These are phyloP conservation scores for Pogonophryne albipinna DNA, from an alignment of 2,797 vertebrate genomes.

Conservation along the genomic window DNA sequence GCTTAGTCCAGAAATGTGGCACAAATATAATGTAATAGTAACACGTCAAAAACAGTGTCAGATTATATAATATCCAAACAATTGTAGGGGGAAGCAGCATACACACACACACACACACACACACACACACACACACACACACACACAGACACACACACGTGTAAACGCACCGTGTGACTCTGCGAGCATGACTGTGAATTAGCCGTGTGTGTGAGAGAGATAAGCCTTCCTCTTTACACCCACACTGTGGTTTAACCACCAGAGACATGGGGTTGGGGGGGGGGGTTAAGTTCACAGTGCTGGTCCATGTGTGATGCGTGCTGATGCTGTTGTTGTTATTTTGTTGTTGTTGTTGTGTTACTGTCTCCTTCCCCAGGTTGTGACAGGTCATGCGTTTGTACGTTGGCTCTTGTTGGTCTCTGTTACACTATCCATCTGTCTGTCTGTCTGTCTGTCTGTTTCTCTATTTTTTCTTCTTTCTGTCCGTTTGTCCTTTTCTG, in stretches of 20 bases:
- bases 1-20: neutral
- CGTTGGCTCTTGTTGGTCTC: conserved; percentile 80
- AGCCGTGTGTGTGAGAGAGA: conserved; percentile 21
- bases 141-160: neutral
- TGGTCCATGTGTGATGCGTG: conserved; percentile 46
- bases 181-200: conserved; percentile 18
- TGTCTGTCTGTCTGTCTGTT: conserved; percentile 55
- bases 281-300: conserved; percentile 30
- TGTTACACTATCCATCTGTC: conserved; percentile 76
- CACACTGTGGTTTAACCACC: conserved; percentile 34
- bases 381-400: conserved; percentile 79
- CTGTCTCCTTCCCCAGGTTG: conserved; percentile 82
- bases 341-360: conserved; percentile 71
- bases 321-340: conserved; percentile 58
- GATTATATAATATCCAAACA: no score
- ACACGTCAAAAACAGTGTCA: neutral
- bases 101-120: neutral
- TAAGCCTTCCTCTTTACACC: conserved; percentile 28
- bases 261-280: conserved; percentile 16
- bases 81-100: neutral
- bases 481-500: conserved; percentile 9
- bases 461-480: conserved; percentile 26
- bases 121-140: neutral
- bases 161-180: conserved; percentile 2
- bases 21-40: neutral